These are phyloP conservation scores for Dipodomys spectabilis DNA, from an alignment of 2,113 vertebrate genomes.

Conservation along the genomic window DNA sequence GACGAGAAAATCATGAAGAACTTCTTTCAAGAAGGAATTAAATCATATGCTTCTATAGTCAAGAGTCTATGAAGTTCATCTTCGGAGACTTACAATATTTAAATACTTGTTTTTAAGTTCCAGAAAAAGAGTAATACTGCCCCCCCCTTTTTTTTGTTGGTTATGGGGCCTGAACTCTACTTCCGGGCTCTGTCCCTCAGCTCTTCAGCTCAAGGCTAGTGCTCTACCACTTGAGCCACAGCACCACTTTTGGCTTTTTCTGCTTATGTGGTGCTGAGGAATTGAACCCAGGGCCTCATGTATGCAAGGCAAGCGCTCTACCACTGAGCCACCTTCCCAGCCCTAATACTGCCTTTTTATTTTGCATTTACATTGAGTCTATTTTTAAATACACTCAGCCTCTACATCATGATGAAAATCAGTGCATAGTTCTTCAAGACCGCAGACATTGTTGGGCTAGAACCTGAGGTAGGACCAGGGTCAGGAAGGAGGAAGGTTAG, in stretches of 20 bases:
- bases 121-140: not conserved
- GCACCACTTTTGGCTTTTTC: no score
- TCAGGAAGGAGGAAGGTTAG: not conserved
- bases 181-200: no score
- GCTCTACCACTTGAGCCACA: no score
- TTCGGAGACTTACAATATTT: not conserved
- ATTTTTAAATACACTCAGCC: not conserved
- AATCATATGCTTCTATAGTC: not conserved
- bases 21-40: not conserved
- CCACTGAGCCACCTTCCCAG: no score
- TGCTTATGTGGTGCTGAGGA: no score
- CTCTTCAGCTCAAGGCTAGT: no score
- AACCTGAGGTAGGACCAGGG: not conserved
- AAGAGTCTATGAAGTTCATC: not conserved
- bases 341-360: no score
- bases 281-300: no score
- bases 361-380: not conserved
- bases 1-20: not conserved
- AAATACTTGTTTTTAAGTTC: not conserved
- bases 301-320: no score
- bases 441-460: not conserved
- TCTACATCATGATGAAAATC: not conserved
- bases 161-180: no score
- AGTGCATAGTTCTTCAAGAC: not conserved
- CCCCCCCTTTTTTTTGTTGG: not conserved